Evolutionary conservation across 2,113 vertebrate genomes (phyloP).

Genomic region (Rhineura floridana): DNA sequence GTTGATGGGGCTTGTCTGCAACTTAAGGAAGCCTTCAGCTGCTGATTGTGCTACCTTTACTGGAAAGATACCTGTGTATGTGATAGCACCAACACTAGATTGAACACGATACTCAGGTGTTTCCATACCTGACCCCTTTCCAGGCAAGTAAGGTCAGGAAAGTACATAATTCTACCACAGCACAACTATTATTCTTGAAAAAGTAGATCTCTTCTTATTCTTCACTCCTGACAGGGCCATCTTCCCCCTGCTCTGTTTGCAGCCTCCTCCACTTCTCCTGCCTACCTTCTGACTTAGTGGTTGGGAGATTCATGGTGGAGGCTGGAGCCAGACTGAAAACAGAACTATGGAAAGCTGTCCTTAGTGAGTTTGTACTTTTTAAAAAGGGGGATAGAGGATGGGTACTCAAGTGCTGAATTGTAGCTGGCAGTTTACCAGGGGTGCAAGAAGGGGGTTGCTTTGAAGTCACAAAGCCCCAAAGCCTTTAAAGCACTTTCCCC

Average conservation of each 20-base stretch:
- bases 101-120: background rate
- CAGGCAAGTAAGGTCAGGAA: background rate
- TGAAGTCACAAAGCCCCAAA: background rate
- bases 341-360: background rate
- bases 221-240: background rate
- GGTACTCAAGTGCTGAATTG: background rate
- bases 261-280: background rate
- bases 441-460: background rate
- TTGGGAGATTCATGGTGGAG: background rate
- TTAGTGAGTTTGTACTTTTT: background rate
- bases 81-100: background rate
- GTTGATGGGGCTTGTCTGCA: background rate
- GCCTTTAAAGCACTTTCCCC: background rate
- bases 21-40: background rate
- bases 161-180: background rate
- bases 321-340: background rate
- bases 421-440: background rate
- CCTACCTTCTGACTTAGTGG: background rate
- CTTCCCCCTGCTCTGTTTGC: background rate
- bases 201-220: background rate
- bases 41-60: background rate
- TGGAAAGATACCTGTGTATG: background rate
- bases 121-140: background rate
- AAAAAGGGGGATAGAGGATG: background rate
- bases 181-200: background rate